A percentile compares a stretch with the other conserved stretches of the same genome.
These are phyloP conservation scores for Chiroxiphia lanceolata DNA, from an alignment of 2,797 vertebrate genomes.

Conservation along the genomic window DNA sequence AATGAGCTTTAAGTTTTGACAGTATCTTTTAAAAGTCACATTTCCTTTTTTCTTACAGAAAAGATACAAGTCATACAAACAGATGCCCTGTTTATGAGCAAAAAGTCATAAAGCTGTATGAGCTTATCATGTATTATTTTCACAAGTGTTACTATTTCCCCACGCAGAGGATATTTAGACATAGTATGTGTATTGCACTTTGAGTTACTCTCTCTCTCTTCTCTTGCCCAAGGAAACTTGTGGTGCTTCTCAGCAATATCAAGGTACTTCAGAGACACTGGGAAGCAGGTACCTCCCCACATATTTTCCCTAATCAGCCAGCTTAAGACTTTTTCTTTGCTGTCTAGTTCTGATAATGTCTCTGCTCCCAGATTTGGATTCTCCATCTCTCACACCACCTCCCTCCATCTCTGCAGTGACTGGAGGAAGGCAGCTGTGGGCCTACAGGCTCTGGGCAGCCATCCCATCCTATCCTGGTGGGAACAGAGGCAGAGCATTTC, in stretches of 20 bases:
- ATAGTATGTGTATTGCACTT: neutral
- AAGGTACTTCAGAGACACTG: neutral
- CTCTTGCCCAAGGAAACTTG: neutral
- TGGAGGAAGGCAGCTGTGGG: neutral
- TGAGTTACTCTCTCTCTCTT: neutral
- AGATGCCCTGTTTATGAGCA: neutral
- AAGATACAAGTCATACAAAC: neutral
- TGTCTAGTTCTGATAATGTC: neutral
- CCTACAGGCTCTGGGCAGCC: neutral
- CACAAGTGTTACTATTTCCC: neutral
- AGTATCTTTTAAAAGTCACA: neutral
- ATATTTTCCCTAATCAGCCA: neutral
- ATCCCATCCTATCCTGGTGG: neutral
- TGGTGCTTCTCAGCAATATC: neutral
- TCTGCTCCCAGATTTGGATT: neutral
- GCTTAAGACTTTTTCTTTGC: neutral
- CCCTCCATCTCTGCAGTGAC: neutral
- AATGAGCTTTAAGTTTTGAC: neutral
- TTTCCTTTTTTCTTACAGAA: neutral
- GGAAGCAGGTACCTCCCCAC: neutral
- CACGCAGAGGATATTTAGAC: neutral
- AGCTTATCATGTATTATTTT: neutral
- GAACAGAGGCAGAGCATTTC: slow-evolving; percentile 1
- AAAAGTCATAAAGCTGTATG: neutral
- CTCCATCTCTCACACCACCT: neutral